Conservation (phyloP, 2,888 invertebrate genomes). For the Hydraecia micacea region DNA sequence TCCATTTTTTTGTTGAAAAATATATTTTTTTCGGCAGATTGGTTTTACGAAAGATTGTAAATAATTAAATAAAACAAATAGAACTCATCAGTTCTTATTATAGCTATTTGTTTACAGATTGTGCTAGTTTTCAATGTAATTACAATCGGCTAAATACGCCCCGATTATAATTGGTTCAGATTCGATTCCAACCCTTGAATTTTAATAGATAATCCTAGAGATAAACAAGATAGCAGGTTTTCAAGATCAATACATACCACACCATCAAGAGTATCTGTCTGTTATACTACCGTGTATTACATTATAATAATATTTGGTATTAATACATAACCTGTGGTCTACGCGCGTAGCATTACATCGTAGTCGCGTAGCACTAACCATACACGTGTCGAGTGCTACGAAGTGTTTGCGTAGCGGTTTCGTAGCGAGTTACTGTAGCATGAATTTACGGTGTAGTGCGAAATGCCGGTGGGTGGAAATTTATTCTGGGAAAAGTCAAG, state of each 20-base stretch:
- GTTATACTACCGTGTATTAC: not conserved
- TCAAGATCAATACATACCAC: not conserved
- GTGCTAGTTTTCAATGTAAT: not conserved
- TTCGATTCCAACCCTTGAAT: not conserved
- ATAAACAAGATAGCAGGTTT: not conserved
- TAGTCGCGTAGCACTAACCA: constrained; percentile 25
- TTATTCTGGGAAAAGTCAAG: not conserved
- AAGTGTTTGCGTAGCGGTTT: constrained; percentile 50
- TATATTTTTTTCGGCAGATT: fast-evolving
- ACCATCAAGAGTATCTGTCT: not conserved
- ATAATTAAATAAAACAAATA: not conserved
- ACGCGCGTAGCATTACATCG: constrained; percentile 20
- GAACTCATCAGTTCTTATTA: not conserved
- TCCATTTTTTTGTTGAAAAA: not conserved
- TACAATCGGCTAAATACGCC: not conserved
- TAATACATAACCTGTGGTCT: not conserved
- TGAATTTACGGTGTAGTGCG: constrained; percentile 19
- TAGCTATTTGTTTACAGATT: not conserved
- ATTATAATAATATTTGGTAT: constrained; percentile 7
- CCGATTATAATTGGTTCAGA: constrained; percentile 13
- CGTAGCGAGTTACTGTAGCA: constrained; percentile 41
- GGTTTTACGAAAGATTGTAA: not conserved
- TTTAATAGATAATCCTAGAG: constrained; percentile 5
- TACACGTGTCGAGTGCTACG: constrained; percentile 44
- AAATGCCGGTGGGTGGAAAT: not conserved